Base-by-base conservation (phyloP, 2,888 invertebrate species). In the Drosophila affinis region DNA sequence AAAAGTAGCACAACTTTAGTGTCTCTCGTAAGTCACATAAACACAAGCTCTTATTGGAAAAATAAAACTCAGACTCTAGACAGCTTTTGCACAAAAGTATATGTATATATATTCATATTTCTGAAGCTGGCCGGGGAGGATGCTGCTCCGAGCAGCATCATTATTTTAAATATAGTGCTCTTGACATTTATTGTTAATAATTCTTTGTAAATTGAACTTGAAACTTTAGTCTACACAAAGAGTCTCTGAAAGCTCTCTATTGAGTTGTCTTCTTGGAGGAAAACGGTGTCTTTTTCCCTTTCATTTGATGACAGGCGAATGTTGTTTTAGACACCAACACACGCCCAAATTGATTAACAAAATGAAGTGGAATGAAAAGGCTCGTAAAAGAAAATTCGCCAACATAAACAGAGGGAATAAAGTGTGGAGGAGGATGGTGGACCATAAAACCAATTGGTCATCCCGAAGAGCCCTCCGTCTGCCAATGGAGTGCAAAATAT, bases 401-500 rank as follows among this genome's bases (percentile, higher is more conserved):
- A 65, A 46, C 51, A 69, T 68, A 56, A 77, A 79, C 63, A 63
- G 76, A 48, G 56, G 55, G 74, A 27, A 48, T 27, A 45, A 46
- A 54, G 65, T 45, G 67, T 45, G 44, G 59, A 56, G 44, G 59
- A 53, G 17, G 46, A 64, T 39, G 39, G 53, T 51, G 56, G 60
- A 39, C 60, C 51, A 75, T 76, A 75, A 77, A 82, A 62, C 69
- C 85, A 79, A 82, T 85, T 77, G 79, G 75, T 82, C 75, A 84
- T 62, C 77, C 64, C 21, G 12, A 21, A 27, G 53, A 32, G 60
- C 61, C 32, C 56, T 61, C 62, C 76, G 70, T 62, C 57, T 70
- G 77, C 49, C 79, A 81, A 81, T 84, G 76, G 65, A 77, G 85
- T 81, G 81, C 81, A 77, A 85, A 81, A 85, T 84, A 77, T 75